Base-by-base conservation (phyloP, 2,113 vertebrate genomes). In the Alethe diademata region DNA sequence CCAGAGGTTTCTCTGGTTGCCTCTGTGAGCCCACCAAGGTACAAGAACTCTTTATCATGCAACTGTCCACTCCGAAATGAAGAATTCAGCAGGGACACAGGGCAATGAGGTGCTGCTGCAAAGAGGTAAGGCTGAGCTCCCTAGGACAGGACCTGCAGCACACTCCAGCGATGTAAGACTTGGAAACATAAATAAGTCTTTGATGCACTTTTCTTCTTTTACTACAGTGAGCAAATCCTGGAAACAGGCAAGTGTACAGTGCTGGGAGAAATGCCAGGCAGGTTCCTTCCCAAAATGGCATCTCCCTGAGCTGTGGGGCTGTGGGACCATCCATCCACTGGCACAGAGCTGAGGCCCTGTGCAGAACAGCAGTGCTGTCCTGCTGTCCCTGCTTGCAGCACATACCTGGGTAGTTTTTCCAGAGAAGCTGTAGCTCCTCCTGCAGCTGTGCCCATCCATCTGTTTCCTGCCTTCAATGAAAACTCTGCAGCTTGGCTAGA, bases 391-490 rank as follows among this genome's bases (percentile, higher is more conserved):
- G 47, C 51, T 28, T 23, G 60, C 73, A 87, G 73, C 67, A 66
- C 43, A 9, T 0, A 25, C 78, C 72, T 78, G 60, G 28, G 31
- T 6, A 29, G 51, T 8, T 91, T 56, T 78, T 75, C 74, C 79
- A 94, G 19, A 73, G 80, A 87, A 72, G 25, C 4, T 11, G 3
- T 78, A 79, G 81, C 67, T 88, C 78, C 81, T 95, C 51, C 72
- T 74, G 69, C 93, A 90, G 82, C 88, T 90, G 74, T 66, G 78
- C 74, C 72, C 3, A 0, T 78, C 92, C 85, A 91, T 83, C 88
- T 85, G 81, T 79, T 93, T 95, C 93, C 95, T 93, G 94, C 85
- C 81, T 88, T 76, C 80, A 51, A 83, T 70, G 75, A 70, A 90
- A 90, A 86, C 67, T 62, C 78, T 45, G 90, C 90, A 88, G 74